Evolutionary conservation across 2,888 invertebrate species (phyloP).

Genomic region (Dyspetes luteomarginatus): DNA sequence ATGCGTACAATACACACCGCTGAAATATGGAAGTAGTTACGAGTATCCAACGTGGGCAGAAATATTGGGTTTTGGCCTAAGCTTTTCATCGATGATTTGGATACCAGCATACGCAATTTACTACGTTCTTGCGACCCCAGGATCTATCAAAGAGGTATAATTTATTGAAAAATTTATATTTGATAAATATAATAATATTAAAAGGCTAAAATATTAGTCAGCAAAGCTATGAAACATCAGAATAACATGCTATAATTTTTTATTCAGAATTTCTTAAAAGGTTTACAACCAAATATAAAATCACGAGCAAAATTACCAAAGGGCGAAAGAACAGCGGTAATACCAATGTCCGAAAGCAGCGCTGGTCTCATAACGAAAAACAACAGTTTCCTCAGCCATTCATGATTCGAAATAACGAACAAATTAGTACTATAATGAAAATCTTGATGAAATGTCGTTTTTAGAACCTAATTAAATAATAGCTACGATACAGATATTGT

Average conservation of each 20-base stretch:
- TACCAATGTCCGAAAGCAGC: slow-evolving; percentile 84
- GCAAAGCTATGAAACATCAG: neutral
- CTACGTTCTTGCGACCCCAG: slow-evolving; percentile 85
- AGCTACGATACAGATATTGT: slow-evolving; percentile 40
- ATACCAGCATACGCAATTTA: slow-evolving; percentile 87
- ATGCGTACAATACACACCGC: slow-evolving; percentile 85
- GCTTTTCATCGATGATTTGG: slow-evolving; percentile 88
- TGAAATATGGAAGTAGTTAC: slow-evolving; percentile 85
- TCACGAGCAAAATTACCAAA: slow-evolving; percentile 82
- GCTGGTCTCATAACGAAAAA: slow-evolving; percentile 83
- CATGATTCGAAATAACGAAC: slow-evolving; percentile 69
- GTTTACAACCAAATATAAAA: slow-evolving; percentile 84
- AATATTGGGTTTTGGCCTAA: slow-evolving; percentile 86
- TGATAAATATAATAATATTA: neutral
- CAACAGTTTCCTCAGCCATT: slow-evolving; percentile 81
- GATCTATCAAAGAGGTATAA: slow-evolving; percentile 84
- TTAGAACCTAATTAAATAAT: slow-evolving; percentile 41
- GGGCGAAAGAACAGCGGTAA: slow-evolving; percentile 83
- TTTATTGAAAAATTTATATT: neutral
- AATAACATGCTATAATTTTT: neutral
- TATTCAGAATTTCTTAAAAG: slow-evolving; percentile 84
- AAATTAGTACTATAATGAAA: slow-evolving; percentile 26
- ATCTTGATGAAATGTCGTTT: slow-evolving; percentile 50
- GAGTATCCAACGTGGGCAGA: slow-evolving; percentile 87
- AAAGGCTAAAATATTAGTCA: neutral